Percentiles rank a stretch among this genome's conserved stretches.
Evolutionary conservation across 2,113 vertebrate genomes (phyloP).

Genomic region (Oceanodroma tethys): DNA sequence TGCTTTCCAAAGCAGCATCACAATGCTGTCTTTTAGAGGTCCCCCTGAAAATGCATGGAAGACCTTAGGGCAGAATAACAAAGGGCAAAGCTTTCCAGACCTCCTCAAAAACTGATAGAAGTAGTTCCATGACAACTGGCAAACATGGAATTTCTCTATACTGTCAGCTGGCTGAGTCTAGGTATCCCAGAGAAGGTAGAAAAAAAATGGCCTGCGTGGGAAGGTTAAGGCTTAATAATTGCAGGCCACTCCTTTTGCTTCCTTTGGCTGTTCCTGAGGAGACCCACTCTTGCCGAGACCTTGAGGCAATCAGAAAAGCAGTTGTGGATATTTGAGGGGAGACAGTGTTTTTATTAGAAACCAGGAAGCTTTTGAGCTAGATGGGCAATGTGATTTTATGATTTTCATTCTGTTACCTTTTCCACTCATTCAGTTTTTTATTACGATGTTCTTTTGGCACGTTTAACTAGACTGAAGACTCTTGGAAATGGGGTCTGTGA

Average conservation of each 20-base stretch:
- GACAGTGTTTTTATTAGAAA: neutral
- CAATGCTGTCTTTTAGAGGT: neutral
- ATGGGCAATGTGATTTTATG: neutral
- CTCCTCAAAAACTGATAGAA: neutral
- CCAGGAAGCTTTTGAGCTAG: neutral
- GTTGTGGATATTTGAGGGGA: neutral
- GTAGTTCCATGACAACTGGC: neutral
- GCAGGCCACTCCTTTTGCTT: neutral
- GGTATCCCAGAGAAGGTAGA: neutral
- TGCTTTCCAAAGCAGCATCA: neutral
- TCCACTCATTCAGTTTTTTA: neutral
- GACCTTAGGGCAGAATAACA: neutral
- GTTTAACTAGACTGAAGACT: neutral
- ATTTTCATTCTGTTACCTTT: neutral
- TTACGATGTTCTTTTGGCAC: neutral
- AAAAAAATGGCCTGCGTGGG: neutral
- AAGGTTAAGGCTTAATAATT: neutral
- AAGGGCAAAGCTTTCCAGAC: neutral
- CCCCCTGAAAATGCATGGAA: neutral
- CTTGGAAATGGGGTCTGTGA: neutral
- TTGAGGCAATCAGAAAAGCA: neutral
- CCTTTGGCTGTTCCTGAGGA: neutral
- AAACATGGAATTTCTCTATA: neutral
- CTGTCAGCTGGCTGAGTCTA: neutral
- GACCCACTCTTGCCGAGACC: neutral